Evolutionary conservation across 2,888 invertebrate genomes (phyloP).

Genomic region (Eupsilia transversa): DNA sequence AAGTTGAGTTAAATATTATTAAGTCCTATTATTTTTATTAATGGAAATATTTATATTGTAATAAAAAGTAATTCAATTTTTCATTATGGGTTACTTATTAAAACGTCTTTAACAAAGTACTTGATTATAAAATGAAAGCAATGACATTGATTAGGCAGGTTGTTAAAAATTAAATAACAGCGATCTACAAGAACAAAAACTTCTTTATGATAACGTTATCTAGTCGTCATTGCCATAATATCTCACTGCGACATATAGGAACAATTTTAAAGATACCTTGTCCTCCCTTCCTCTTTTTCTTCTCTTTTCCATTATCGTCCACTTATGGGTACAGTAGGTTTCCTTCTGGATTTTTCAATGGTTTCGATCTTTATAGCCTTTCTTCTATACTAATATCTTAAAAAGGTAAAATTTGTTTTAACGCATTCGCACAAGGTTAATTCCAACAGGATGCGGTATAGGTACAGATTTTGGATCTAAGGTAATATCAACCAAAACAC

Average conservation of each 20-base stretch:
- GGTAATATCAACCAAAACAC: background rate
- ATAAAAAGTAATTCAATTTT: slow-evolving; percentile 5
- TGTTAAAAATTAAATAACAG: background rate
- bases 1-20: background rate
- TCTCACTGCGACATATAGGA: background rate
- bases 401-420: no score
- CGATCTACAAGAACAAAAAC: background rate
- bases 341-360: background rate
- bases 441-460: background rate
- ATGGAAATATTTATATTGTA: background rate
- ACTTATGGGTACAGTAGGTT: background rate
- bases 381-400: no score
- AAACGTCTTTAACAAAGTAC: background rate
- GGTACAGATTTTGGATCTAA: background rate
- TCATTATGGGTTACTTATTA: background rate
- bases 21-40: slow-evolving; percentile 1
- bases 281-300: background rate
- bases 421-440: background rate
- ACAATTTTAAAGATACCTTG: background rate
- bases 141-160: background rate
- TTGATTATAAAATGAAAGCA: background rate
- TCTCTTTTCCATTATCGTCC: background rate
- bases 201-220: background rate
- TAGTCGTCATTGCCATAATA: background rate
- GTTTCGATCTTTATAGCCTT: background rate